Conservation (phyloP, 2,888 invertebrate genomes). For the Megamerina dolium region DNA sequence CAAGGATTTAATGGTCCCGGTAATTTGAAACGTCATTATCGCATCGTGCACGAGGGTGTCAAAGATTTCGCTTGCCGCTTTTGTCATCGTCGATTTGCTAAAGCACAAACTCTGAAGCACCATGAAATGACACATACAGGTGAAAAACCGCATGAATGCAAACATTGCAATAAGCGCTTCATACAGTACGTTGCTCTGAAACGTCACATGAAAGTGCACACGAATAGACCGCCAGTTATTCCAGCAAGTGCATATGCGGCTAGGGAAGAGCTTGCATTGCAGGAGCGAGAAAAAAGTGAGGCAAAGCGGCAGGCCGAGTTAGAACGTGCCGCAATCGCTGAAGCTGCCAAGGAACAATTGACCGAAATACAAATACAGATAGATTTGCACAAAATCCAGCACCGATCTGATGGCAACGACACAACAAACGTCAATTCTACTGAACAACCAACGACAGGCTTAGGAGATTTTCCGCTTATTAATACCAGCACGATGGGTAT, state of each 20-base stretch:
- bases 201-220: conserved; percentile 43
- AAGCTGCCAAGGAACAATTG: conserved; percentile 38
- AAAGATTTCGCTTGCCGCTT: conserved; percentile 43
- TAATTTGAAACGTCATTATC: conserved; percentile 42
- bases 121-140: conserved; percentile 48
- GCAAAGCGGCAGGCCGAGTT: conserved; percentile 36
- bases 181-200: conserved; percentile 43
- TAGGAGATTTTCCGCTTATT: conserved; percentile 12
- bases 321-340: conserved; percentile 37
- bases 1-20: conserved; percentile 44
- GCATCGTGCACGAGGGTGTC: conserved; percentile 45
- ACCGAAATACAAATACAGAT: conserved; percentile 32
- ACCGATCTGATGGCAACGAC: conserved; percentile 10
- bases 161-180: conserved; percentile 41
- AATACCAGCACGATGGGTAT: conserved; percentile 15
- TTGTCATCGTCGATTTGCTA: conserved; percentile 44
- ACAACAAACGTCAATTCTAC: neutral
- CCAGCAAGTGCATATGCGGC: conserved; percentile 31
- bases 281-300: conserved; percentile 37
- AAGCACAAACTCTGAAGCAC: conserved; percentile 45
- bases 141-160: conserved; percentile 44
- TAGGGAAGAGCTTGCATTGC: conserved; percentile 37
- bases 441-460: neutral
- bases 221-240: conserved; percentile 31
- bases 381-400: conserved; percentile 19